Base-by-base conservation (phyloP, 1,140 invertebrate species). In the Ostrea edulis region DNA sequence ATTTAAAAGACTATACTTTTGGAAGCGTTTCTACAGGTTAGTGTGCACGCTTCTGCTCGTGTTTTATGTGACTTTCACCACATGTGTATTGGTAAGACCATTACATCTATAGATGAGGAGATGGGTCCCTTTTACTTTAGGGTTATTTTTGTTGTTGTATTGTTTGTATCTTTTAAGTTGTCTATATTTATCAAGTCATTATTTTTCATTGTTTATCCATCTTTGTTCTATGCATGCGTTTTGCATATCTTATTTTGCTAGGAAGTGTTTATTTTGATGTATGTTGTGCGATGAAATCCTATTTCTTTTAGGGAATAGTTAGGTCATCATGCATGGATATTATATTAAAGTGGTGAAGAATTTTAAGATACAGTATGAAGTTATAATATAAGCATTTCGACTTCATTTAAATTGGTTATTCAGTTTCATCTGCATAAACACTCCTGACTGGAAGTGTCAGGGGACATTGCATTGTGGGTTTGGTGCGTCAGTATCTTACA, bases 1-100 rank as follows among this genome's bases (percentile, higher is more conserved):
- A 62, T 62, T 62, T 62, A n/a, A n/a, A 62, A 77, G 68, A 44
- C 29, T 35, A 14, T 77, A 77, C 68, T 77, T 77, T 77, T 77
- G 68, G 68, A 77, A 35, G 68, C 68, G 14, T 77, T 77, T 77
- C 68, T 77, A 29, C 68, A 77, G 68, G 68, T 77, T 35, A 35
- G 68, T 77, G 3, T 12, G 25, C 68, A 77, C 68, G 68, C 68
- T 77, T 77, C 68, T 12, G 29, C 25, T 25, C 11, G 29, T 35
- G 68, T 77, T 77, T 25, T 77, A 25, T 62, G 55, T 62, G 14
- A 62, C 17, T 20, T 62, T 62, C 55, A 44, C 17, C 55, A 20
- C 55, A 5, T 44, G 35, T 44, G 35, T n/a, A n/a, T 44, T 62
- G 55, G 17, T n/a, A 62, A 62, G 55, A 62, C 35, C 5, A 5